Base-by-base conservation (phyloP, 2,113 vertebrate species). In the Eurypyga helias region DNA sequence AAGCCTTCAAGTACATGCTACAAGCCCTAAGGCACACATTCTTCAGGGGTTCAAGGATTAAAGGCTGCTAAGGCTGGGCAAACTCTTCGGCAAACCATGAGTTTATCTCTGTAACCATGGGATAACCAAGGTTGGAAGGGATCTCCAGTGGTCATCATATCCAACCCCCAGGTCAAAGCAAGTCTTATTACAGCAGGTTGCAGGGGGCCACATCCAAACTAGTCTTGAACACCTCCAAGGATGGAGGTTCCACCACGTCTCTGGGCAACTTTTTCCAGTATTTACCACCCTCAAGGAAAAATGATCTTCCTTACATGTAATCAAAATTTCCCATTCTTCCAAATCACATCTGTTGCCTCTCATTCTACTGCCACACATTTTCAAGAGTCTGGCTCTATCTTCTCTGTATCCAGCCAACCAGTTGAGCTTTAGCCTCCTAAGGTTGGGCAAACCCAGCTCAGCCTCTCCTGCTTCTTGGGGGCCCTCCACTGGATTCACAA, bases 201-300 rank as follows among this genome's bases (percentile, higher is more conserved):
- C 31, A 1, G 3, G 61, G 10, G 16, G 25, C 29, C 33, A 34
- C 0, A 0, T 69, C 31, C 31, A 83, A 11, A 18, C 61, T 17
- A 38, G 5, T 23, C 62, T n/a, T 29, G 21, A 84, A 78, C 15
- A 52, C 9, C 20, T 87, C 19, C 16, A 64, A 9, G 43, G 29
- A 76, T 9, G 20, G 19, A 75, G 8, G 43, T 46, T 19, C 21
- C 38, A 71, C 31, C 48, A 11, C 2, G 15, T 76, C 43, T 34
- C 31, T 21, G 17, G 17, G 34, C 7, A 87, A 67, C 13, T 71
- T 46, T 28, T 60, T 54, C 5, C 14, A 69, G 21, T 48, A 77
- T 73, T 80, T 57, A 61, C 31, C 19, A 80, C 2, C 3, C 7
- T 45, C 2, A 1, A 0, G 1, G 49, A 48, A 92, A 57, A 69